Evolutionary conservation across 2,888 invertebrate species (phyloP).

Genomic region (Amblyteles armatorius): DNA sequence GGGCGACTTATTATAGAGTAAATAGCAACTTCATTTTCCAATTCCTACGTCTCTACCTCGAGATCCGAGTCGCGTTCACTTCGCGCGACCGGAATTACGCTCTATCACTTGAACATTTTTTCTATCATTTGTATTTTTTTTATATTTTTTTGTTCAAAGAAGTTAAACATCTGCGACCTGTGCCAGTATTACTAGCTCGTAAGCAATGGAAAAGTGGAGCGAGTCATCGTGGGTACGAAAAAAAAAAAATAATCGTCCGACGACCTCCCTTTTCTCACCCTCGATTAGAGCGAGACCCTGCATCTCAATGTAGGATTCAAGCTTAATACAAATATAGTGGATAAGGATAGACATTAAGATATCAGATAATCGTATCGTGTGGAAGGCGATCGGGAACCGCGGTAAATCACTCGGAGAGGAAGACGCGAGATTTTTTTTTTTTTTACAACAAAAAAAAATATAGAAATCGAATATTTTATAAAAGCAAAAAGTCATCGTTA

Average conservation of each 20-base stretch:
- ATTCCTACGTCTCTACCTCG: slow-evolving; percentile 39
- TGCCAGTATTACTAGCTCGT: slow-evolving; percentile 70
- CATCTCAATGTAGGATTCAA: slow-evolving; percentile 35
- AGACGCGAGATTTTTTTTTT: background rate
- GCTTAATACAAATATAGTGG: slow-evolving; percentile 24
- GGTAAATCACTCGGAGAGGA: background rate
- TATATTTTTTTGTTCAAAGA: slow-evolving; percentile 29
- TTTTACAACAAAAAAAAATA: slow-evolving; percentile 4
- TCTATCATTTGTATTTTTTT: slow-evolving; percentile 1
- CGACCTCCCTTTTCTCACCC: slow-evolving; percentile 27
- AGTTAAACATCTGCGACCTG: slow-evolving; percentile 70
- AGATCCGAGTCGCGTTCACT: slow-evolving; percentile 28
- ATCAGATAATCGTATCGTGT: slow-evolving; percentile 26
- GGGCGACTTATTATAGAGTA: background rate
- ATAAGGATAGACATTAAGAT: slow-evolving; percentile 27
- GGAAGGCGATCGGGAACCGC: slow-evolving; percentile 31
- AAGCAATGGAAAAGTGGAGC: slow-evolving; percentile 51
- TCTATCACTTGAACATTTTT: slow-evolving; percentile 7
- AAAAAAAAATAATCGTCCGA: slow-evolving; percentile 1
- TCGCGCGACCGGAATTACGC: slow-evolving; percentile 33
- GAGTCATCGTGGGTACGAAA: slow-evolving; percentile 21
- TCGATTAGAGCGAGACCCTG: slow-evolving; percentile 31
- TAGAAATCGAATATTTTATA: background rate
- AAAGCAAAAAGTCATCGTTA: slow-evolving; percentile 1
- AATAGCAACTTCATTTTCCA: background rate